phyloP scores from a whole-genome alignment of 2,113 vertebrate species.

The Dolichallabes microphthalmus region DNA sequence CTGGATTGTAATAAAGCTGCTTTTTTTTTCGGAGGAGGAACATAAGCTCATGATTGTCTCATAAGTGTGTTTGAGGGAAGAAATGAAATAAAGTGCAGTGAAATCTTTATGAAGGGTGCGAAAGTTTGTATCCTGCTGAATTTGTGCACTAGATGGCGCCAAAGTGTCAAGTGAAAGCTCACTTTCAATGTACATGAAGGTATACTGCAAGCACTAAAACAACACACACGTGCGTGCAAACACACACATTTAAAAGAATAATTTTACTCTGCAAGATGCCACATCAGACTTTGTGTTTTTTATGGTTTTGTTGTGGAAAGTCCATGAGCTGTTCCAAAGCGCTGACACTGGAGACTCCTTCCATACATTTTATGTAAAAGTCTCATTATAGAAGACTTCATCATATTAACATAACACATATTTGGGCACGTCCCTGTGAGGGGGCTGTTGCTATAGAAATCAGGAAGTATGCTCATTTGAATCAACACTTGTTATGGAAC shows the following conservation, averaged over 20 bases:
- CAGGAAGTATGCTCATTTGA: too few species aligned
- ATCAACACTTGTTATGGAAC: too few species aligned
- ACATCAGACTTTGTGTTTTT: not conserved
- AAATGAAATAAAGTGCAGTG: not conserved
- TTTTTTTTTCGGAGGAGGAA: not conserved
- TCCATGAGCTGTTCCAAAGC: not conserved
- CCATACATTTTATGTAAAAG: not conserved
- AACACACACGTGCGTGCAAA: not conserved
- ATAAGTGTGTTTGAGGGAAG: not conserved
- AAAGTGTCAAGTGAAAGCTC: not conserved
- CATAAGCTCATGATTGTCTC: not conserved
- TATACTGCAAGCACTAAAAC: not conserved
- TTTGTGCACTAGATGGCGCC: conserved; percentile 30
- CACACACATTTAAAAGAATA: too few species aligned
- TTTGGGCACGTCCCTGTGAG: too few species aligned
- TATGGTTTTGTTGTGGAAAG: not conserved
- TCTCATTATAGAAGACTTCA: not conserved
- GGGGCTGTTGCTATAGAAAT: too few species aligned
- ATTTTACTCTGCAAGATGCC: too few species aligned
- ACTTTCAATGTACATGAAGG: not conserved
- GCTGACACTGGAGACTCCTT: not conserved
- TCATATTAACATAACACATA: not conserved
- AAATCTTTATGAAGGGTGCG: not conserved
- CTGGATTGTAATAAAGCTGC: not conserved
- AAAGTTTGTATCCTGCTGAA: not conserved